Evolutionary conservation across 2,888 invertebrate species (phyloP).

Genomic region (Pyrrhosoma nymphula): DNA sequence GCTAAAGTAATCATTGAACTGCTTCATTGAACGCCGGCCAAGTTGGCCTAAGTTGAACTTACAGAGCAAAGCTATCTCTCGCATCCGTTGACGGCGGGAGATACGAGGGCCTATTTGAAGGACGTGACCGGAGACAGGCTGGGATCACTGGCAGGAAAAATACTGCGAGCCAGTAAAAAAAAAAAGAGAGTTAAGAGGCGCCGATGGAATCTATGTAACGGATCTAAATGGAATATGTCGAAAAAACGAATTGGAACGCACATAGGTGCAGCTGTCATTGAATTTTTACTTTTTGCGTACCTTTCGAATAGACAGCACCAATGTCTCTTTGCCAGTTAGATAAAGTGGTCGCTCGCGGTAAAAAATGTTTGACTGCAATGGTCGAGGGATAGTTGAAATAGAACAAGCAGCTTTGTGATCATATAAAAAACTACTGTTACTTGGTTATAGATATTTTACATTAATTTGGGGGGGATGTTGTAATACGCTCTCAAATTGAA

Average conservation of each 20-base stretch:
- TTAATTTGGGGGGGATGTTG: too few species aligned
- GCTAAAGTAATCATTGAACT: conserved; percentile 33
- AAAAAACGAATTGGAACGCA: conserved; percentile 2
- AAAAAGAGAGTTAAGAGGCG: not conserved
- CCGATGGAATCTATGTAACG: not conserved
- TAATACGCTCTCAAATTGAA: too few species aligned
- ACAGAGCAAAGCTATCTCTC: conserved; percentile 17
- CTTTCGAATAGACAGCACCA: not conserved
- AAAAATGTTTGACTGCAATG: not conserved
- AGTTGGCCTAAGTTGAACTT: conserved; percentile 34
- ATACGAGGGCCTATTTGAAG: not conserved
- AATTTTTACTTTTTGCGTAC: not conserved
- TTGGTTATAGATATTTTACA: too few species aligned
- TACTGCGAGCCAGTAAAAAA: not conserved
- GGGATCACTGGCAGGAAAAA: not conserved
- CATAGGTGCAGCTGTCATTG: not conserved
- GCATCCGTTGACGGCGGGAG: not conserved
- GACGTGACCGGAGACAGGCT: not conserved
- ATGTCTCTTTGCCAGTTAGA: not conserved
- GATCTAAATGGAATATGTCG: conserved; percentile 17
- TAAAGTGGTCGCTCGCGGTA: not conserved
- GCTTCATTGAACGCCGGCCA: conserved; percentile 45
- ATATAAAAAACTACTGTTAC: too few species aligned
- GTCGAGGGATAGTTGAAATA: not conserved
- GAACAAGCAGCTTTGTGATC: not conserved